Evolutionary conservation across 2,888 invertebrate genomes (phyloP), one percentile per base, ranked within the genome.

Genomic region (Buathra laborator): DNA sequence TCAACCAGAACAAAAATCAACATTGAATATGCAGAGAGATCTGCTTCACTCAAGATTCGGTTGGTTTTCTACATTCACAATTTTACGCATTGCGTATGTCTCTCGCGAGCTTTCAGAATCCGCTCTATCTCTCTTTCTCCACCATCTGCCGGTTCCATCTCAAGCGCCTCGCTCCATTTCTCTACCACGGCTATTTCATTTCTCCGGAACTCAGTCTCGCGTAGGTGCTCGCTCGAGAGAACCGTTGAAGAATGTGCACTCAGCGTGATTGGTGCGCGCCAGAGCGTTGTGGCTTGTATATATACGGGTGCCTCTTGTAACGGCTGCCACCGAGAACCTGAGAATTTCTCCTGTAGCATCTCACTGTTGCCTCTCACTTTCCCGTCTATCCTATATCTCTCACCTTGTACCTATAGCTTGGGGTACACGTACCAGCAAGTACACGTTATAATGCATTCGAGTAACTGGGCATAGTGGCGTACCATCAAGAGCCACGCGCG

Each of bases 231-330:
- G 79, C 87, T 80, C 71, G 81, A 85, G 85, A 88, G 87, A 89
- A 85, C 85, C 88, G 89, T 91, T 92, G 92, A 93, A 92, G 91
- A 92, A 92, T 92, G 90, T 92, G 92, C 93, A 93, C 93, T 93
- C 92, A 91, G 89, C 89, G 91, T 92, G 93, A 93, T 93, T 93
- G 93, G 93, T 90, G 89, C 88, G 88, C 89, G 87, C 83, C 83
- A 84, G 87, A 88, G 86, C 87, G 89, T 87, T 86, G 88, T 86
- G 85, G 79, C 86, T 84, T 56, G 19, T 75, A 44, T 72, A 56
- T 76, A 44, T 72, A 56, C 70, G 2, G 37, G 56, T 53, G 51
- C 14, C 46, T 82, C 77, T 51, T 62, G 43, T 64, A 29, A 87
- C 67, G 88, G 88, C 88, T 90, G 87, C 87, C 89, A 87, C 37